phyloP scores from a whole-genome alignment of 2,888 invertebrate genomes.

The Leptopilina syphax region DNA sequence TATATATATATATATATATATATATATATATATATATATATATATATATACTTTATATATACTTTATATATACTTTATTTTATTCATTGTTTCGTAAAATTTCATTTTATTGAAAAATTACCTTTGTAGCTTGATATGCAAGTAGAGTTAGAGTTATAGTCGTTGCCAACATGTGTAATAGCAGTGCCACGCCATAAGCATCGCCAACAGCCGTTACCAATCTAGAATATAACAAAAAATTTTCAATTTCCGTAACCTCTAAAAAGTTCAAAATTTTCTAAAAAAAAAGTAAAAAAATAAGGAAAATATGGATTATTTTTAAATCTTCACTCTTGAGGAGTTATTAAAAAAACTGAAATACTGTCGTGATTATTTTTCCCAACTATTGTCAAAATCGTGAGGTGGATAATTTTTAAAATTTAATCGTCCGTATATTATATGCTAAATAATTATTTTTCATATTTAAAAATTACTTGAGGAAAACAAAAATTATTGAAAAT shows the following conservation, averaged over 20 bases:
- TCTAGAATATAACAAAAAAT: slow-evolving; percentile 77
- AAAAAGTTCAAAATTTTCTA: too few species aligned
- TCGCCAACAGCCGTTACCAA: slow-evolving; percentile 90
- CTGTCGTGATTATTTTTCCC: not conserved
- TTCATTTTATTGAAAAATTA: slow-evolving; percentile 65
- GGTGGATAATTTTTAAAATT: not conserved
- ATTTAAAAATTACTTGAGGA: too few species aligned
- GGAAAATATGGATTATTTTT: not conserved
- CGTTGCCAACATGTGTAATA: slow-evolving; percentile 91
- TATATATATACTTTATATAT: too few species aligned
- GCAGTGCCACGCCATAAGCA: slow-evolving; percentile 88
- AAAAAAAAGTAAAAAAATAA: not conserved
- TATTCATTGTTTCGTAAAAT: not conserved
- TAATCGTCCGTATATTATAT: not conserved
- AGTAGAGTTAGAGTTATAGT: slow-evolving; percentile 90
- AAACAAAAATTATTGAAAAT: too few species aligned
- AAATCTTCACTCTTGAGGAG: not conserved
- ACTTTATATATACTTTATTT: not conserved
- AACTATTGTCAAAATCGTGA: not conserved
- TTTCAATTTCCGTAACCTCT: not conserved
- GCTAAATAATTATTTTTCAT: not conserved
- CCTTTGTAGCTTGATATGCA: slow-evolving; percentile 92
- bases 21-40: too few species aligned
- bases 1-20: too few species aligned
- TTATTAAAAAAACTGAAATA: not conserved